A percentile compares a stretch with the other conserved stretches of the same genome.
Conservation (phyloP, 2,797 vertebrate species). For the Epinephelus coioides region DNA sequence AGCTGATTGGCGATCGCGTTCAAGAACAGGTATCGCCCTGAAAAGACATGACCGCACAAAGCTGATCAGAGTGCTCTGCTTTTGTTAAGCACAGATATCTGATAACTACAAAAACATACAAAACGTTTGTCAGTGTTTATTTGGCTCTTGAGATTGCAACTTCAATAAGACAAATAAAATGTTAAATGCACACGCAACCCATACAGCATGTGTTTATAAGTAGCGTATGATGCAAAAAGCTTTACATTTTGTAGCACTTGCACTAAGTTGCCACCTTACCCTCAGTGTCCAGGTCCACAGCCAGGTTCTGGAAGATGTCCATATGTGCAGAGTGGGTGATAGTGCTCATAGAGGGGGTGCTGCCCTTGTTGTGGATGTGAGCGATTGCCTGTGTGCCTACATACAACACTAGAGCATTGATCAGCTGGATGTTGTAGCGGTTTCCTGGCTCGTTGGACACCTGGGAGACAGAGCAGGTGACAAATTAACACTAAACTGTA, state of each 20-base stretch:
- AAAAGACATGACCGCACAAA: slow-evolving; percentile 14
- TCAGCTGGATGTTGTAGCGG: slow-evolving; percentile 99
- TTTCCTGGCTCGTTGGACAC: slow-evolving; percentile 98
- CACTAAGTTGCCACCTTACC: slow-evolving; percentile 83
- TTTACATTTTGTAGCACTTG: neutral
- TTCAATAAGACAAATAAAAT: neutral
- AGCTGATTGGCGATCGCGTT: slow-evolving; percentile 99
- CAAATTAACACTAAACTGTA: neutral
- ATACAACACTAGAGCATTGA: slow-evolving; percentile 98
- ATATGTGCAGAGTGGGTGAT: slow-evolving; percentile 99
- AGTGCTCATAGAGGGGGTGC: slow-evolving; percentile 99
- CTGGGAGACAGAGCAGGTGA: slow-evolving; percentile 54
- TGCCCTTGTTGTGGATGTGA: slow-evolving; percentile 99
- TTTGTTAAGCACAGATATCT: neutral
- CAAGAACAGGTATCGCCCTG: slow-evolving; percentile 98
- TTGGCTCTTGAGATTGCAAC: no score
- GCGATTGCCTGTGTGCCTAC: slow-evolving; percentile 99
- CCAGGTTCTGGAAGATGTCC: slow-evolving; percentile 99
- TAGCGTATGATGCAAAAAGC: neutral
- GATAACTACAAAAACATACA: neutral
- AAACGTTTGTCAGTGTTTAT: neutral
- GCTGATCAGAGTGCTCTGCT: neutral
- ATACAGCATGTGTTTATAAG: no score
- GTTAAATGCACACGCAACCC: neutral
- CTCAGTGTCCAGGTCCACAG: slow-evolving; percentile 98